Evolutionary conservation across 2,888 invertebrate species (phyloP), one percentile per base, ranked within the genome.

Genomic region (Stictocephala bisonia): DNA sequence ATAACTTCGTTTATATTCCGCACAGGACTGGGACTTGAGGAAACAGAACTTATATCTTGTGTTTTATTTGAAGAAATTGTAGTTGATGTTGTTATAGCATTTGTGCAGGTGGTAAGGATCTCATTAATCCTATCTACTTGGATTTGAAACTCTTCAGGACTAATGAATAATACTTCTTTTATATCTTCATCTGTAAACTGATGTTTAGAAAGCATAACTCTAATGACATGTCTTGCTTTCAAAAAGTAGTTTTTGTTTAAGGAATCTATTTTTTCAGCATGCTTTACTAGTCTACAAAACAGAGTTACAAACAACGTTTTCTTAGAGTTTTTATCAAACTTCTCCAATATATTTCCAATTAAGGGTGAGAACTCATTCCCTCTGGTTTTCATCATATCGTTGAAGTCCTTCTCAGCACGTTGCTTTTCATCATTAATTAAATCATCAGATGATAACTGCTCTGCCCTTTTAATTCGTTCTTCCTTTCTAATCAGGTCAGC

Each of bases 381-480:
- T 44, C 64, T 41, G 1, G n/a, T 15, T 18, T 11, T 64, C 44
- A 64, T 41, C 15, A 24, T 44, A n/a, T 64, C 26, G 7, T 26
- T 2, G n/a, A 44, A 64, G 15, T 64, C 64, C 15, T 64, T 64
- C 2, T 15, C 11, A n/a, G 64, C 64, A 27, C 44, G 40, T 44
- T 35, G 41, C 26, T 26, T 41, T 26, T 64, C 64, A 27, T 26
- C 44, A 15, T 24, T 64, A 13, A 64, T 64, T 2, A 44, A 44
- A 41, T 64, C 41, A 9, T 64, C n/a, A 11, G 64, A 64, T 15
- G 64, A 64, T 9, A 64, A 18, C 7, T 64, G 3, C 13, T 24
- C 27, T 44, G 64, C 64, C 13, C 4, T 44, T 64, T 41, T 44
- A 2, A 24, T 24, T n/a, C 26, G 13, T n/a, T 64, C 44, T n/a